Base-by-base conservation (phyloP, 1,140 invertebrate species). In the Zaprionus camerounensis region DNA sequence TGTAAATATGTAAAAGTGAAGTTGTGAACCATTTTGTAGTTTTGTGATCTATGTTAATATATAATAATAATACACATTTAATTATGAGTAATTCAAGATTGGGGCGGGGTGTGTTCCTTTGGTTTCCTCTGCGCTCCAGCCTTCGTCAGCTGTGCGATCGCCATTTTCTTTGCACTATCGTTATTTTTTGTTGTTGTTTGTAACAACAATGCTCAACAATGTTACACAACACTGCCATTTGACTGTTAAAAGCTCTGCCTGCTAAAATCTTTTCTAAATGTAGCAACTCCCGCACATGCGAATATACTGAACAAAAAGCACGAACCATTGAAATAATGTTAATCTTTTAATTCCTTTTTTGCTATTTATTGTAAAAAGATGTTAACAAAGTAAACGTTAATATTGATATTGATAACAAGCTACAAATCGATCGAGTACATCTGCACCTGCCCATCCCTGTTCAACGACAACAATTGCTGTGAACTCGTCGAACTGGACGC, bases 341-440 rank as follows among this genome's bases (percentile, higher is more conserved):
- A 22, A 17, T 11, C 3, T n/a, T 3, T 83, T 78, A 77, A 84
- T 78, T 81, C 11, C 36, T 57, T 64, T 22, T 31, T 58, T 46
- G 28, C 34, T 59, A 56, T 63, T 69, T 13, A 36, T 49, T 51
- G 12, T 59, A 49, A 15, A 72, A 76, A 22, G 1, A 13, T 6
- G 64, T 65, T 22, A 78, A 70, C 74, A 78, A 67, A 70, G 55
- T 65, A 55, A 44, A 69, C 49, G n/a, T 68, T 70, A 38, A 66
- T 65, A 68, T 41, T 58, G 67, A 66, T 55, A 63, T 46, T 64
- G 2, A 51, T 61, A 90, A 75, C 72, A 80, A 76, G 64, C 55
- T 86, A 90, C 20, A 76, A 59, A 26, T 80, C 82, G 20, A 81
- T 49, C 7, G 74, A 51, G 46, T 83, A 80, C 77, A 81, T 56